phyloP scores from a whole-genome alignment of 2,113 vertebrate species.

The Gallinago jamesoni region DNA sequence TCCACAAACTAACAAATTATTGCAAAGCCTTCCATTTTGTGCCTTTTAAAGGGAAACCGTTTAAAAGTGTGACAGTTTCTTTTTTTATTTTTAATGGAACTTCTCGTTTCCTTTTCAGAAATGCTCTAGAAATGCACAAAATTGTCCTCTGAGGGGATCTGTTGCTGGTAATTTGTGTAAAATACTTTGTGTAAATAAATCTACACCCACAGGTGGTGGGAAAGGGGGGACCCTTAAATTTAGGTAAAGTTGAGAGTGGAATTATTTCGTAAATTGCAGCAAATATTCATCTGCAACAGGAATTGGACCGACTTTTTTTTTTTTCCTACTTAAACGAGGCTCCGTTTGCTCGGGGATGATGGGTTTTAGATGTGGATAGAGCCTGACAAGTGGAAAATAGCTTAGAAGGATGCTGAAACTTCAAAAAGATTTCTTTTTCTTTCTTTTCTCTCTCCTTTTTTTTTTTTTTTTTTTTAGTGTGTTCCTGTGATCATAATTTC shows the following conservation, averaged over 20 bases:
- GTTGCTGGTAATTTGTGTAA: background rate
- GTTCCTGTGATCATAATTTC: slow-evolving; percentile 68
- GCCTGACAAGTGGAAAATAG: slow-evolving; percentile 81
- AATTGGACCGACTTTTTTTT: background rate
- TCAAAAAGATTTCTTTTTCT: slow-evolving; percentile 55
- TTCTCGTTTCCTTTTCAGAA: background rate
- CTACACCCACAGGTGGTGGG: background rate
- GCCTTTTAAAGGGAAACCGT: background rate
- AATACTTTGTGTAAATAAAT: background rate
- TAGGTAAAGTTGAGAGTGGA: background rate
- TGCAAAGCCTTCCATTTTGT: background rate
- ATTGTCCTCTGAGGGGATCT: background rate
- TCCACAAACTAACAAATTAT: background rate
- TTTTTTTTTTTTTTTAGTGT: background rate
- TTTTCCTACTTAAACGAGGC: background rate
- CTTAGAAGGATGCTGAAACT: slow-evolving; percentile 72
- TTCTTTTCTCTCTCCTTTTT: background rate
- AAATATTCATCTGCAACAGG: background rate
- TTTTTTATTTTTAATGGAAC: background rate
- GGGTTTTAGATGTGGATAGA: slow-evolving; percentile 72
- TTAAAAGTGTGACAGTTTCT: background rate
- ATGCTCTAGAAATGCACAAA: background rate
- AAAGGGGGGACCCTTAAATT: background rate
- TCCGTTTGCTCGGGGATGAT: slow-evolving; percentile 24
- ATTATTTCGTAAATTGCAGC: slow-evolving; percentile 4